Conservation (phyloP, 2,888 invertebrate genomes). For the Rhagonycha lutea region DNA sequence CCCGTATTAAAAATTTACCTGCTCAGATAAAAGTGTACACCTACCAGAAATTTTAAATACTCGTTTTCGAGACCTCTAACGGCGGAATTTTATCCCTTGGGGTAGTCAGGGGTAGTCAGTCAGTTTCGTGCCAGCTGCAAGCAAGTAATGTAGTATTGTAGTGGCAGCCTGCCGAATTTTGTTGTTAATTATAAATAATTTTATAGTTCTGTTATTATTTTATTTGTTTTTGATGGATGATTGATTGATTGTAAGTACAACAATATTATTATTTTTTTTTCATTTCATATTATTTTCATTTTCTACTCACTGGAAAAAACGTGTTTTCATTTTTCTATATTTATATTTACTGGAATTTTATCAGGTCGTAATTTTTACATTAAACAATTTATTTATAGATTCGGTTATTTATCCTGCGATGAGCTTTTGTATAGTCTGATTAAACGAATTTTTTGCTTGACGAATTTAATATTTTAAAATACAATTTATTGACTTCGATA, state of each 20-base stretch:
- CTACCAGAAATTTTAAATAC: slow-evolving; percentile 22
- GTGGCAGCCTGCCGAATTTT: not conserved
- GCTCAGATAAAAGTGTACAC: slow-evolving; percentile 20
- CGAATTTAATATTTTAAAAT: not conserved
- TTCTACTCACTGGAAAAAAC: not conserved
- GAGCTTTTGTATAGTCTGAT: not conserved
- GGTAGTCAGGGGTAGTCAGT: not conserved
- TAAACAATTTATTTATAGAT: not conserved
- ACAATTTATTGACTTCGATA: not conserved
- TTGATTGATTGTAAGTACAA: not conserved
- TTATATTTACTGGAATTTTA: not conserved
- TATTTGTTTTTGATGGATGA: not conserved
- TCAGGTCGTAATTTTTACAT: not conserved
- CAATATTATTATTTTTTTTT: not conserved
- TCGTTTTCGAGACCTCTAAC: slow-evolving; percentile 21
- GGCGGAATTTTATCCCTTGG: slow-evolving; percentile 23
- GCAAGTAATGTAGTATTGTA: not conserved
- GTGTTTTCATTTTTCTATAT: not conserved
- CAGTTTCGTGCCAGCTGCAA: not conserved
- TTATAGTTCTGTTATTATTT: not conserved
- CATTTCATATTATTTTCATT: not conserved
- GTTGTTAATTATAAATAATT: not conserved
- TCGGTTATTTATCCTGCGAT: not conserved
- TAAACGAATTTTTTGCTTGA: not conserved
- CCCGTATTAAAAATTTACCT: slow-evolving; percentile 16